Conservation (phyloP, 2,888 invertebrate species). For the Strigamia transsilvanica region DNA sequence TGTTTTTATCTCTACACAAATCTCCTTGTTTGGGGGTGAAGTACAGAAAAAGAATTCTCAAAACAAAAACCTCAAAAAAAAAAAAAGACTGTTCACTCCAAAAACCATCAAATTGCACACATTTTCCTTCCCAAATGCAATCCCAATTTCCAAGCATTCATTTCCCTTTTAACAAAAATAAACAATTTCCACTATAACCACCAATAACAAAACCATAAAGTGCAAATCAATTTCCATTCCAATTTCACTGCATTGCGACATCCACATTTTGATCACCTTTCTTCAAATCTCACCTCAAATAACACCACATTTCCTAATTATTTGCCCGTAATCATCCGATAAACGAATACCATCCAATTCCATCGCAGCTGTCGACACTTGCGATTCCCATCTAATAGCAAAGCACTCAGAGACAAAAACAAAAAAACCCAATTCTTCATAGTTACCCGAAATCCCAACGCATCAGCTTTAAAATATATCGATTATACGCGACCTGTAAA, state of each 20-base stretch:
- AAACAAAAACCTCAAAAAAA: too few species aligned
- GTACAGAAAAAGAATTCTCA: not conserved
- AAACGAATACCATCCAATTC: not conserved
- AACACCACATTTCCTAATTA: not conserved
- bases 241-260: slow-evolving; percentile 12
- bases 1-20: slow-evolving; percentile 15
- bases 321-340: not conserved
- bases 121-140: too few species aligned
- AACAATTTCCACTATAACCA: not conserved
- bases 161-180: too few species aligned
- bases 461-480: not conserved
- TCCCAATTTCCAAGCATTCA: too few species aligned
- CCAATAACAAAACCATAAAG: not conserved
- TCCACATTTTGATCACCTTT: not conserved
- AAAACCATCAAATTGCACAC: too few species aligned
- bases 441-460: not conserved
- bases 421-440: not conserved
- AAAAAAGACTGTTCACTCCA: too few species aligned
- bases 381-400: not conserved
- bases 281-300: not conserved
- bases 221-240: not conserved
- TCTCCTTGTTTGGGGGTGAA: not conserved
- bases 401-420: too few species aligned
- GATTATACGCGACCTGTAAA: not conserved
- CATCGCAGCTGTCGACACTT: not conserved